Conservation (phyloP, 1,140 invertebrate species). For the Cherax quadricarinatus region DNA sequence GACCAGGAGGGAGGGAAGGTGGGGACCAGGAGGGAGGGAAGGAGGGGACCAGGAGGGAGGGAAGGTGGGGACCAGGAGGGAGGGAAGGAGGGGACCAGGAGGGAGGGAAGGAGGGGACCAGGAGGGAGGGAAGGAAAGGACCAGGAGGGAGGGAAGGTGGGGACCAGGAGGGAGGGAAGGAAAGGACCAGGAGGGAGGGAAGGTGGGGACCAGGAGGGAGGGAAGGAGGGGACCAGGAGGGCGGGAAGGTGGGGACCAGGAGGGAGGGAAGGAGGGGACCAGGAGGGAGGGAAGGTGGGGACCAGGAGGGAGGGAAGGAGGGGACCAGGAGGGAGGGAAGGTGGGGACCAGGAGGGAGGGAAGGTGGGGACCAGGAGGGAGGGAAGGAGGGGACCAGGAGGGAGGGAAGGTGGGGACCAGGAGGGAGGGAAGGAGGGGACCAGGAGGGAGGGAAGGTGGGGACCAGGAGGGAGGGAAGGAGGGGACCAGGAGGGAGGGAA, state of each 20-base stretch:
- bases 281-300: neutral
- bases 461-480: neutral
- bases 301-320: neutral
- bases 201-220: neutral
- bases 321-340: too few species aligned
- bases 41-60: too few species aligned
- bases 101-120: neutral
- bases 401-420: neutral
- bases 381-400: neutral
- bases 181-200: too few species aligned
- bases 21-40: too few species aligned
- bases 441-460: slow-evolving; percentile 8
- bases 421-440: neutral
- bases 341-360: too few species aligned
- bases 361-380: neutral
- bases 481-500: slow-evolving; percentile 8
- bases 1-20: too few species aligned
- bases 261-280: neutral
- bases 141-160: too few species aligned
- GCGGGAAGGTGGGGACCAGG: neutral
- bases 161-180: slow-evolving; percentile 1
- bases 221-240: too few species aligned
- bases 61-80: neutral
- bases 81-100: neutral
- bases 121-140: neutral